Conservation (phyloP, 2,888 invertebrate species). For the Tolmerus cingulatus region DNA sequence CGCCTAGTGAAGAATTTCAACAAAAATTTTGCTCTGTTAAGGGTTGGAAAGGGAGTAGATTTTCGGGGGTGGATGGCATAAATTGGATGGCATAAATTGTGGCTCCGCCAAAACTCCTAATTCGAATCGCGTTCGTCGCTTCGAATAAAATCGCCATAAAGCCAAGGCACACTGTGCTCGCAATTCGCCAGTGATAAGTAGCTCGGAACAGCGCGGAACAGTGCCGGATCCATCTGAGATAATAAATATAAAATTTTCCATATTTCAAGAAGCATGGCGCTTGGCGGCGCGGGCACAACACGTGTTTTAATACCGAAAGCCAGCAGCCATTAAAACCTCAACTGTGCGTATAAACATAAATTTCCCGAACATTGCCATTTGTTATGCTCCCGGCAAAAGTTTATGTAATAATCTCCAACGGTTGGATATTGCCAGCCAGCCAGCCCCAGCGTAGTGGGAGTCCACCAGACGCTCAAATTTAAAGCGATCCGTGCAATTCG, state of each 20-base stretch:
- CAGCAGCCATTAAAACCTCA: conserved; percentile 26
- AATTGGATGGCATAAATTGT: neutral
- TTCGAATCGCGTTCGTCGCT: neutral
- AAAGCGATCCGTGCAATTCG: conserved; percentile 43
- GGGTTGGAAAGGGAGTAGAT: neutral
- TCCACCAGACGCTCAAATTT: conserved; percentile 17
- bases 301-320: conserved; percentile 13
- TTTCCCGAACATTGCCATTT: conserved; percentile 17
- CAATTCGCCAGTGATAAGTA: conserved; percentile 10
- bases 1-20: neutral
- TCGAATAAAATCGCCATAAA: neutral
- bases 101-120: neutral
- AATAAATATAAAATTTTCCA: conserved; percentile 29
- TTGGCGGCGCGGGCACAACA: neutral
- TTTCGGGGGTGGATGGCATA: neutral
- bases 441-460: neutral
- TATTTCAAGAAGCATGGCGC: conserved; percentile 2
- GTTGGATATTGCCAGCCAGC: conserved; percentile 17
- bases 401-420: conserved; percentile 27
- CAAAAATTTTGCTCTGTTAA: neutral
- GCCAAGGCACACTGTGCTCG: neutral
- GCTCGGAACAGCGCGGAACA: neutral
- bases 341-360: conserved; percentile 27
- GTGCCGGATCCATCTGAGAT: neutral
- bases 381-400: conserved; percentile 24